Evolutionary conservation across 2,888 invertebrate species (phyloP).

Genomic region (Hydropsyche betteni): DNA sequence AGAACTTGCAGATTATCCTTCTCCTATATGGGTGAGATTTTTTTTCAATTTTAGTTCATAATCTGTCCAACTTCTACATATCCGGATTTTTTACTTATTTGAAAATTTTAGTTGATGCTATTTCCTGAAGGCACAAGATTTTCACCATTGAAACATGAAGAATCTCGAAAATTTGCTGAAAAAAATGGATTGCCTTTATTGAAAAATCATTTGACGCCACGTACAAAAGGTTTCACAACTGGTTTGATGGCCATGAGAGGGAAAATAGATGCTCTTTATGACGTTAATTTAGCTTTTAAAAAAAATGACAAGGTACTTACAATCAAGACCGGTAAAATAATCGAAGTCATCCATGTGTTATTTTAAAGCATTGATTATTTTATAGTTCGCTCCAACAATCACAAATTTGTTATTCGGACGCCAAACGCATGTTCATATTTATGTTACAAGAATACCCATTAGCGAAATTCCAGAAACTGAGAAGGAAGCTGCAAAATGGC

Average conservation of each 20-base stretch:
- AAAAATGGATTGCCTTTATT: constrained; percentile 85
- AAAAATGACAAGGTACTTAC: constrained; percentile 66
- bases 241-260: constrained; percentile 84
- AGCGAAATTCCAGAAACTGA: constrained; percentile 81
- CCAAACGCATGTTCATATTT: constrained; percentile 76
- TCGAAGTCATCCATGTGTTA: not conserved
- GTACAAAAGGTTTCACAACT: constrained; percentile 92
- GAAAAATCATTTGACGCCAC: constrained; percentile 91
- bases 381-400: constrained; percentile 76
- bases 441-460: constrained; percentile 82
- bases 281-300: constrained; percentile 80
- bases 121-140: constrained; percentile 96
- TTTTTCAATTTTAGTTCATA: not conserved
- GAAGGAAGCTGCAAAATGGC: constrained; percentile 77
- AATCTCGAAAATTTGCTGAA: constrained; percentile 85
- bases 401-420: constrained; percentile 79
- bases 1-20: constrained; percentile 86
- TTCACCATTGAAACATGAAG: constrained; percentile 85
- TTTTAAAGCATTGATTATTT: not conserved
- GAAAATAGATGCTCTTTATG: constrained; percentile 84
- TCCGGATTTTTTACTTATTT: not conserved
- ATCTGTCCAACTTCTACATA: too few species aligned
- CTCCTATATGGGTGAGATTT: constrained; percentile 83
- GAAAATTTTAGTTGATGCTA: constrained; percentile 74
- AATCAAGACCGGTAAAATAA: not conserved